These are phyloP conservation scores for Fundulus diaphanus DNA, from an alignment of 2,797 vertebrate species.

Conservation along the genomic window DNA sequence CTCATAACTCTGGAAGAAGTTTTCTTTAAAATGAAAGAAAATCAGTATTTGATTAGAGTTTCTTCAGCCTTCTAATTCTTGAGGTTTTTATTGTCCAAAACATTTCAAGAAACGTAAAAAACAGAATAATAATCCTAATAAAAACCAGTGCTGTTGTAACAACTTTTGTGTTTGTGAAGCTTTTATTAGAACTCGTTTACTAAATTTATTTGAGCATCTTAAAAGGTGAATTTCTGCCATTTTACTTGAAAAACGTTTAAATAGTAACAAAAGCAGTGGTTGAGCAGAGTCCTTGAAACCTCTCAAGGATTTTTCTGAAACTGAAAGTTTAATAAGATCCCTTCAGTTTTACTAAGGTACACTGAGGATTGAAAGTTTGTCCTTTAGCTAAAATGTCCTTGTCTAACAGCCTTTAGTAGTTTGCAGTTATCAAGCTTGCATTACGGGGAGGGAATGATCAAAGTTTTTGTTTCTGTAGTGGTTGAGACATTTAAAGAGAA, in stretches of 20 bases:
- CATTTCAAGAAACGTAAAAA: background rate
- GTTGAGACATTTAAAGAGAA: background rate
- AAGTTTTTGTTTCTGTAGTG: background rate
- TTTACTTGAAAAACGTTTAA: background rate
- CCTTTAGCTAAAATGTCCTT: background rate
- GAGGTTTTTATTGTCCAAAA: background rate
- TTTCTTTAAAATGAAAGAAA: background rate
- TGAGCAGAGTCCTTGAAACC: background rate
- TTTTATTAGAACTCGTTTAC: background rate
- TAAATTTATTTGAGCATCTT: background rate
- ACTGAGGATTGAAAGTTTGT: background rate
- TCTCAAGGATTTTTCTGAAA: background rate
- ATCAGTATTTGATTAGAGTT: background rate
- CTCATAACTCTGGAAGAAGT: background rate
- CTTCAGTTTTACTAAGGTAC: background rate
- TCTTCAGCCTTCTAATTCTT: background rate
- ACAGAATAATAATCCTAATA: background rate
- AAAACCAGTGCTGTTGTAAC: background rate
- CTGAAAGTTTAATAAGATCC: background rate
- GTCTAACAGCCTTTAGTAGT: background rate
- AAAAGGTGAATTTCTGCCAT: background rate
- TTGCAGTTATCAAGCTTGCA: background rate
- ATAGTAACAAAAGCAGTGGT: background rate
- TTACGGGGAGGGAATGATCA: background rate
- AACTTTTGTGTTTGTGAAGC: background rate